A percentile compares a stretch with the other conserved stretches of the same genome.
These are phyloP conservation scores for Enteromius unitaeniatus DNA, from an alignment of 2,797 vertebrate species.

Conservation along the genomic window DNA sequence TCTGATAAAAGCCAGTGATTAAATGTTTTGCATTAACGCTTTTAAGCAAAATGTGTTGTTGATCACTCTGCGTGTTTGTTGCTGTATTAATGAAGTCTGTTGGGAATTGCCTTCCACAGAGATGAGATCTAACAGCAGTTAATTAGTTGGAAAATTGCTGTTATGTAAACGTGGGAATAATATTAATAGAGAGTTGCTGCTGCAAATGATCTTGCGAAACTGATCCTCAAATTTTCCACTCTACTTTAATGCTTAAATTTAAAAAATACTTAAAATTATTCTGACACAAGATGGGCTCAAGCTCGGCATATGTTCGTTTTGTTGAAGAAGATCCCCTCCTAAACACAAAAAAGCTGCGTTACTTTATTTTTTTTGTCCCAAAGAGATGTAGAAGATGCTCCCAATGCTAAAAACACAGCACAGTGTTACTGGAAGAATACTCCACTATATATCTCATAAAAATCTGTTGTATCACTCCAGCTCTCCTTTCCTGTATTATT, in stretches of 20 bases:
- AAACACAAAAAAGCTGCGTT: neutral
- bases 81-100: conserved; percentile 69
- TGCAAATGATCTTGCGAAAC: neutral
- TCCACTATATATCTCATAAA: neutral
- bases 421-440: neutral
- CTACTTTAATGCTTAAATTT: neutral
- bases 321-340: neutral
- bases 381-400: neutral
- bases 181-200: conserved; percentile 11
- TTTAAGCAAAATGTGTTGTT: conserved; percentile 63
- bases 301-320: neutral
- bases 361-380: neutral
- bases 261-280: too few species aligned
- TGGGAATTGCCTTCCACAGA: conserved; percentile 56
- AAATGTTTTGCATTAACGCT: conserved; percentile 20
- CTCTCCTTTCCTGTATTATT: neutral
- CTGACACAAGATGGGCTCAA: neutral
- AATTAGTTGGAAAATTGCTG: conserved; percentile 49
- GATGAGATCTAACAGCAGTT: conserved; percentile 50
- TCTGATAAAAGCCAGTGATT: conserved; percentile 19
- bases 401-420: neutral
- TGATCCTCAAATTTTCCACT: neutral
- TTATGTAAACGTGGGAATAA: conserved; percentile 58
- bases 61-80: conserved; percentile 60
- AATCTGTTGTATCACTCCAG: neutral